Conservation (phyloP, 2,797 vertebrate genomes). For the Hylomyscus alleni region DNA sequence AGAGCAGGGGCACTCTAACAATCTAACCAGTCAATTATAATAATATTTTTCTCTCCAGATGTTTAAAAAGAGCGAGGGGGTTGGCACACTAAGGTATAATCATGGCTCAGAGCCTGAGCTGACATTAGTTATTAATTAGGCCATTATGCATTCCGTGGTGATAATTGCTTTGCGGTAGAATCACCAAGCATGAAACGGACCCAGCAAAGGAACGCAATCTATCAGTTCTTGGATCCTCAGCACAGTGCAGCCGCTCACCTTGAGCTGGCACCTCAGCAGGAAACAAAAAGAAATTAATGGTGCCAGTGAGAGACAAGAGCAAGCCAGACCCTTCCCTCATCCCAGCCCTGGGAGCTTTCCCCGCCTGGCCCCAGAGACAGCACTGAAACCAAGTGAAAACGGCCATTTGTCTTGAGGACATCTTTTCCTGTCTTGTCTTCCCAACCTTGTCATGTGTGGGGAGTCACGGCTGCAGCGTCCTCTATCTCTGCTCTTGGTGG, state of each 20-base stretch:
- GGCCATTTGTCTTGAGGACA: neutral
- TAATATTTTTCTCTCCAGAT: conserved; percentile 91
- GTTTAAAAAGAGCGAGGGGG: conserved; percentile 85
- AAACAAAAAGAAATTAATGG: conserved; percentile 80
- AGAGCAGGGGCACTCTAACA: conserved; percentile 83
- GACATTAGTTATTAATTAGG: conserved; percentile 99
- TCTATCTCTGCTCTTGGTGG: conserved; percentile 62
- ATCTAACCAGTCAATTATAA: conserved; percentile 90
- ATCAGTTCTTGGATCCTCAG: conserved; percentile 91
- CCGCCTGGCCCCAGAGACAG: neutral
- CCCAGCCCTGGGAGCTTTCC: conserved; percentile 67
- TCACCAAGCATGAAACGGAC: conserved; percentile 96
- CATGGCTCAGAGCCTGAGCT: conserved; percentile 96
- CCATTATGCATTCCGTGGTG: conserved; percentile 99
- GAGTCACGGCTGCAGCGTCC: neutral
- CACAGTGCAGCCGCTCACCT: conserved; percentile 92
- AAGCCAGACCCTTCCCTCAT: conserved; percentile 75
- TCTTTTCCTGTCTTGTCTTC: neutral
- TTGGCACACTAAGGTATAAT: conserved; percentile 95
- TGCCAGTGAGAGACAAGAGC: neutral
- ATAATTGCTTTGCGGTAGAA: conserved; percentile 99
- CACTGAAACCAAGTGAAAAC: fast-evolving
- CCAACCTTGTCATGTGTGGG: neutral
- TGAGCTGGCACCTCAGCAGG: conserved; percentile 87
- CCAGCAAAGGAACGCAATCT: conserved; percentile 92